Conservation (phyloP, 1,140 invertebrate species). For the Plutomurus gul region DNA sequence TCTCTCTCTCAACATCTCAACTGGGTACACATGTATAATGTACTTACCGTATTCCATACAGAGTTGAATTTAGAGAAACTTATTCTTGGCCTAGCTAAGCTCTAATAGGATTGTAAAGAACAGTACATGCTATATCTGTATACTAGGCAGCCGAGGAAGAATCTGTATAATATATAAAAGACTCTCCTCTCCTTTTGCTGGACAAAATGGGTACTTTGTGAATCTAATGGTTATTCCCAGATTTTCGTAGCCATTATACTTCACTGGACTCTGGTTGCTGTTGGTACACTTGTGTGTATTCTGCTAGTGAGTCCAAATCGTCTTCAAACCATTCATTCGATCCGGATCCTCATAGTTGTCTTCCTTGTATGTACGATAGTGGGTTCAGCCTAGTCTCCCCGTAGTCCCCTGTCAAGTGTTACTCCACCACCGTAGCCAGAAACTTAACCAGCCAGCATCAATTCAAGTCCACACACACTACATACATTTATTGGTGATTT, state of each 20-base stretch:
- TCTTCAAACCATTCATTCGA: constrained; percentile 33
- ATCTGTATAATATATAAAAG: constrained; percentile 30
- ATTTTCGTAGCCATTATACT: constrained; percentile 41
- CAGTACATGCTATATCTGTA: too few relatives aligned
- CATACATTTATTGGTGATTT: constrained; percentile 37
- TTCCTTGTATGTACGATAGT: too few relatives aligned
- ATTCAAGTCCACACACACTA: too few relatives aligned
- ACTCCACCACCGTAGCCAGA: neutral
- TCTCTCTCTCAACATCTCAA: too few relatives aligned
- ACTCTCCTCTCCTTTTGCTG: constrained; percentile 24
- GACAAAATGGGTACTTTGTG: constrained; percentile 45
- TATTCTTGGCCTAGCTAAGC: constrained; percentile 23
- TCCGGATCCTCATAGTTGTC: constrained; percentile 12
- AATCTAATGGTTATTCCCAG: constrained; percentile 49
- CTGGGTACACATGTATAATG: constrained; percentile 12
- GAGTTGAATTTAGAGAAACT: constrained; percentile 19
- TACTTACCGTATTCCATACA: neutral
- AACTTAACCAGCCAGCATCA: neutral
- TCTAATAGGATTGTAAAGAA: constrained; percentile 10
- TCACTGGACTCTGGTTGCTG: constrained; percentile 16
- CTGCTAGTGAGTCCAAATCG: constrained; percentile 7
- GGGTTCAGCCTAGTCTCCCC: neutral
- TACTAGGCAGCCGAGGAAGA: neutral
- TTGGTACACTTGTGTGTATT: neutral
- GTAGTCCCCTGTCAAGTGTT: constrained; percentile 40